Evolutionary conservation across 2,113 vertebrate genomes (phyloP).

Genomic region (Chaenocephalus aceratus): DNA sequence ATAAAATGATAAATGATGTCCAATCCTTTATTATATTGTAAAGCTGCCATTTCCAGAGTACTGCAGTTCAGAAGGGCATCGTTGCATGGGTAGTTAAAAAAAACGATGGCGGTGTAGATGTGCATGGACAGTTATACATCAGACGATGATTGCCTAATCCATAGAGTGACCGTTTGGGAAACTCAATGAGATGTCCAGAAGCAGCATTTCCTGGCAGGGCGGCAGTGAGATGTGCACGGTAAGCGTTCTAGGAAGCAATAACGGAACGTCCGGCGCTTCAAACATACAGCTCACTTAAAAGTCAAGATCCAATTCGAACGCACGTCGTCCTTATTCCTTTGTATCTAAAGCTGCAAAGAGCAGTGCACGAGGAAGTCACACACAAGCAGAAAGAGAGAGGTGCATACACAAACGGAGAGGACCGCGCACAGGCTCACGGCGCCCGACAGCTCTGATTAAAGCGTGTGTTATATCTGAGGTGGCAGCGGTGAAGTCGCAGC

Average conservation of each 20-base stretch:
- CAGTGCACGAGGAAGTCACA: not conserved
- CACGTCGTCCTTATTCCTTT: conserved; percentile 5
- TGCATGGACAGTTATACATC: conserved; percentile 37
- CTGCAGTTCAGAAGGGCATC: conserved; percentile 16
- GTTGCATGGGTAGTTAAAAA: conserved; percentile 16
- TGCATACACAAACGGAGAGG: conserved; percentile 1
- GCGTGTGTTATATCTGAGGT: conserved; percentile 47
- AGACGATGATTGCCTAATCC: conserved; percentile 62
- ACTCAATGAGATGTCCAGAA: conserved; percentile 63
- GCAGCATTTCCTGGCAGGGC: conserved; percentile 59
- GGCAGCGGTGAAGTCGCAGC: conserved; percentile 65
- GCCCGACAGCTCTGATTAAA: conserved; percentile 66
- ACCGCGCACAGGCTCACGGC: conserved; percentile 13
- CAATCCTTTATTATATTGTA: conserved; percentile 18
- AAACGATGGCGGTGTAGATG: conserved; percentile 15
- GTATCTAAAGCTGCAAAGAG: not conserved
- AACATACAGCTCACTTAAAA: conserved; percentile 30
- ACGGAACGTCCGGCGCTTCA: conserved; percentile 16
- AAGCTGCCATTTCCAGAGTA: conserved; percentile 21
- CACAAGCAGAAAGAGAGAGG: not conserved
- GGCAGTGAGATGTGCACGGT: conserved; percentile 42
- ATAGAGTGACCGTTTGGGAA: conserved; percentile 67
- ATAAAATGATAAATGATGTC: conserved; percentile 47
- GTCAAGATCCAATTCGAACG: conserved; percentile 31
- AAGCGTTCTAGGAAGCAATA: conserved; percentile 65